Percentiles rank a stretch among this genome's conserved stretches.
Evolutionary conservation across 2,888 invertebrate species (phyloP).

Genomic region (Sicus ferrugineus): DNA sequence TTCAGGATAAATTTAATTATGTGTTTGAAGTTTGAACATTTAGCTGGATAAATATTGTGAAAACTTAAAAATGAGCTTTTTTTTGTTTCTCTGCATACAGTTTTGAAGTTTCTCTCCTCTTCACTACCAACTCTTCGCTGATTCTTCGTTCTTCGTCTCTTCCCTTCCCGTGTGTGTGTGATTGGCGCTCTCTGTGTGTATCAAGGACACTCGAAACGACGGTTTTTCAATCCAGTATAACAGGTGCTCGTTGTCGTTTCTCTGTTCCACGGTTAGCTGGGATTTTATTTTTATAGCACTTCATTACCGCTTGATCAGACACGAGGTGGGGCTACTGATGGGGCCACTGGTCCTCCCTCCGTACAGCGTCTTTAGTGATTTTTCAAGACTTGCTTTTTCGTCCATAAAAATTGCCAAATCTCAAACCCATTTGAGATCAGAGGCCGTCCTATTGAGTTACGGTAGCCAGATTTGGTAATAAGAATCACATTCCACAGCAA

Average conservation of each 20-base stretch:
- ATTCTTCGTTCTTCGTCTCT: background rate
- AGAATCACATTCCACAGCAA: no score
- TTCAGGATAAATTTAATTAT: background rate
- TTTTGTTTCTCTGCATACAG: background rate
- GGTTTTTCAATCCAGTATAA: conserved; percentile 33
- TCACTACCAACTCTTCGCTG: background rate
- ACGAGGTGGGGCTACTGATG: no score
- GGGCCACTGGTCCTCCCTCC: no score
- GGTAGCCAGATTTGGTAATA: no score
- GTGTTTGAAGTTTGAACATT: background rate
- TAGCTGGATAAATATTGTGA: no score
- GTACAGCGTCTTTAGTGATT: no score
- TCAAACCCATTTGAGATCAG: no score
- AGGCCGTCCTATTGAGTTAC: no score
- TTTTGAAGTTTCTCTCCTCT: background rate
- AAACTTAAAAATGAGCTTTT: background rate
- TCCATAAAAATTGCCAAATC: no score
- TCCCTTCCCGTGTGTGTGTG: background rate
- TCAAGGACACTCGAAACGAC: conserved; percentile 25
- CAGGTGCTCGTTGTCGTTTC: conserved; percentile 31
- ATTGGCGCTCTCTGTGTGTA: conserved; percentile 25
- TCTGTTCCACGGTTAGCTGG: background rate
- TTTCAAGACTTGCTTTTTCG: no score
- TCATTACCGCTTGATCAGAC: background rate
- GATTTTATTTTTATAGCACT: background rate